phyloP scores from a whole-genome alignment of 2,113 vertebrate genomes.

The Athene cunicularia region DNA sequence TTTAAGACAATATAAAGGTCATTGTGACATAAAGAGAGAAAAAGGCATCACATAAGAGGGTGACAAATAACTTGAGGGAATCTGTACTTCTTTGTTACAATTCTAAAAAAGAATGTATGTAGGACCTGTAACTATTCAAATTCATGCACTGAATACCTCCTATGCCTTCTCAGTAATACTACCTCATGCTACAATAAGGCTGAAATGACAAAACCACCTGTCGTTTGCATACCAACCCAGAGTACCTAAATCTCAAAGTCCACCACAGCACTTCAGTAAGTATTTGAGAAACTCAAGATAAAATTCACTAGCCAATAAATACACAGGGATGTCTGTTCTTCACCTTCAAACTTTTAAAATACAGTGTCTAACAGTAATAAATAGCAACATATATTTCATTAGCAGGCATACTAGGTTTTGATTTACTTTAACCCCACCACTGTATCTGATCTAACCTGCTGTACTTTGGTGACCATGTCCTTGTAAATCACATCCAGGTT shows the following conservation, averaged over 20 bases:
- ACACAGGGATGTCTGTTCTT: neutral
- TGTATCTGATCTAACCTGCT: slow-evolving; percentile 82
- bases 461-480: slow-evolving; percentile 94
- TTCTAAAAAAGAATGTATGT: neutral
- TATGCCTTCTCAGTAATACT: neutral
- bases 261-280: neutral
- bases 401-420: neutral
- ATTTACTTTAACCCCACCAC: neutral
- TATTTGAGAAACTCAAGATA: neutral
- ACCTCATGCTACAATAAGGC: neutral
- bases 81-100: neutral
- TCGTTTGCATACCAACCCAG: neutral
- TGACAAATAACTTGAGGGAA: neutral
- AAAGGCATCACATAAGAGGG: neutral
- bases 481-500: slow-evolving; percentile 88
- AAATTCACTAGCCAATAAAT: neutral
- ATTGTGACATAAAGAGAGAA: neutral
- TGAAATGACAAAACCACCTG: neutral
- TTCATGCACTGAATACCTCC: neutral
- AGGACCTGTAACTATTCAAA: neutral
- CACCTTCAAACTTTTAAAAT: neutral
- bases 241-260: neutral
- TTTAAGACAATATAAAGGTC: neutral
- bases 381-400: neutral
- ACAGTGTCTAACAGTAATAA: neutral